Evolutionary conservation across 2,797 vertebrate species (phyloP).

Genomic region (Ceryle rudis): DNA sequence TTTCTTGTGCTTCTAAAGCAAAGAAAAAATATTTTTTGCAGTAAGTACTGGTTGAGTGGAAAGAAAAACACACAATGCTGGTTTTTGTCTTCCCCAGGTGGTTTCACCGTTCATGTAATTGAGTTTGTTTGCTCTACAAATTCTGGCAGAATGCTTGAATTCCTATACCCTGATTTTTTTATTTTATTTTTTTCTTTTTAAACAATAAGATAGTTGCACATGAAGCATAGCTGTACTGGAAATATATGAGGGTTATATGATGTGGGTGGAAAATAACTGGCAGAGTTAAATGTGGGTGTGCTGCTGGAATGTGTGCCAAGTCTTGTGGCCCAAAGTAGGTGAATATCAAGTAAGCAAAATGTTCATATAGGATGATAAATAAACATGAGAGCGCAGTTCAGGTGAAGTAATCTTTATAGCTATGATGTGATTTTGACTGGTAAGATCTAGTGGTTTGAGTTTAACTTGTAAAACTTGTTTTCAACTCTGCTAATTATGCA

Average conservation of each 20-base stretch:
- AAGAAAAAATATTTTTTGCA: neutral
- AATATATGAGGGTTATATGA: neutral
- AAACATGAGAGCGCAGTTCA: neutral
- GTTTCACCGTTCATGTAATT: neutral
- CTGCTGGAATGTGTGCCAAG: neutral
- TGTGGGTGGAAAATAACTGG: neutral
- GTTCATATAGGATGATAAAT: neutral
- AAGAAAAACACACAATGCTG: neutral
- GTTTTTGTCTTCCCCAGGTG: neutral
- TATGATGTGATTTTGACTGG: neutral
- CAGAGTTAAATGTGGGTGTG: neutral
- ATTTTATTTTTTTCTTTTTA: neutral
- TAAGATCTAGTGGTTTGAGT: neutral
- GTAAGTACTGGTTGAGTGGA: neutral
- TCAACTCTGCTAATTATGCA: neutral
- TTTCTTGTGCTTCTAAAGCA: neutral
- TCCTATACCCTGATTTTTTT: neutral
- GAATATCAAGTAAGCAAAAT: neutral
- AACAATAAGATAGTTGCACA: neutral
- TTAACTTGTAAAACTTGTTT: neutral
- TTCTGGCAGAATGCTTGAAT: neutral
- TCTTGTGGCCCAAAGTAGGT: neutral
- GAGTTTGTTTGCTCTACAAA: neutral
- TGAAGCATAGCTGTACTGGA: neutral
- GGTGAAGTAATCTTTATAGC: neutral